phyloP scores from a whole-genome alignment of 2,797 vertebrate genomes.

The Arctocebus calabarensis region DNA sequence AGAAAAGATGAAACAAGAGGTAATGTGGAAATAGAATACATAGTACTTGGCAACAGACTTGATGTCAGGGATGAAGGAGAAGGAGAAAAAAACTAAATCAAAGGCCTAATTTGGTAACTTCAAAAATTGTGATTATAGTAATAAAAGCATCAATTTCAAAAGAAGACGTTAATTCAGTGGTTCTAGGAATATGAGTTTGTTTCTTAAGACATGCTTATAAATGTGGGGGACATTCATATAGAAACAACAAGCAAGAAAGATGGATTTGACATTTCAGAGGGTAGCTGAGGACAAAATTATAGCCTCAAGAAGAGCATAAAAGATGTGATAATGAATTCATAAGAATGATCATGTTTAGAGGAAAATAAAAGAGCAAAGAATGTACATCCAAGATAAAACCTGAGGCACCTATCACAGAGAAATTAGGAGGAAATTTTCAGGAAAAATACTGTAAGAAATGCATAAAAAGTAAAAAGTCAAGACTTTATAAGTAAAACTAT shows the following conservation, averaged over 20 bases:
- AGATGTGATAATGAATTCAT: neutral
- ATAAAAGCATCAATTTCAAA: neutral
- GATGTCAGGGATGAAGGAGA: neutral
- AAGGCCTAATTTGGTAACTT: constrained; percentile 1
- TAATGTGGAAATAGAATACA: neutral
- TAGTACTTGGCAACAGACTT: neutral
- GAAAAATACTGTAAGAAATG: neutral
- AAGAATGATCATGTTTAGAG: neutral
- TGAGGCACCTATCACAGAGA: neutral
- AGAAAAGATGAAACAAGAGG: neutral
- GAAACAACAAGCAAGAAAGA: neutral
- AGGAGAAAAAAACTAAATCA: neutral
- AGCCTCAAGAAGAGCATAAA: neutral
- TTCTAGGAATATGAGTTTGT: neutral
- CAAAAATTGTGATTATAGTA: neutral
- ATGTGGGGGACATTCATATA: neutral
- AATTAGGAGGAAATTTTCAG: neutral
- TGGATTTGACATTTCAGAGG: neutral
- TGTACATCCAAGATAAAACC: neutral
- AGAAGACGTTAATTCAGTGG: neutral
- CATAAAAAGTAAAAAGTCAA: neutral
- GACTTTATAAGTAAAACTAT: neutral
- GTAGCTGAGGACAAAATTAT: neutral
- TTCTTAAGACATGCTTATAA: neutral
- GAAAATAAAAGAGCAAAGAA: neutral